phyloP scores from a whole-genome alignment of 2,888 invertebrate species.

The Pandemis cinnamomeana region DNA sequence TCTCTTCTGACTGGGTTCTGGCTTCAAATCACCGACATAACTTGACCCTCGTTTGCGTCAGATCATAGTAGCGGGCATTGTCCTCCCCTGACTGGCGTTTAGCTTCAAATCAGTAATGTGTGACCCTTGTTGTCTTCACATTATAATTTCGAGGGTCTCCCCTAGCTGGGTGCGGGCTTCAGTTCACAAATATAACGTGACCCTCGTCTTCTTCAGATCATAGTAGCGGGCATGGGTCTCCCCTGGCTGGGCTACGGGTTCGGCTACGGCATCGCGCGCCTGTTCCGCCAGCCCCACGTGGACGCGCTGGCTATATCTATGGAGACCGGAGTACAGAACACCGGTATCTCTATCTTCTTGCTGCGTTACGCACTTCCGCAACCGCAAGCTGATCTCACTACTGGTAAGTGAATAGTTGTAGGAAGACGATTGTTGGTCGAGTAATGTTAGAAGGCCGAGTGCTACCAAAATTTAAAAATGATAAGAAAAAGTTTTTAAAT shows the following conservation, averaged over 20 bases:
- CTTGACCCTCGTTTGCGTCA: too few relatives aligned
- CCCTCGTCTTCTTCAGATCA: constrained; percentile 84
- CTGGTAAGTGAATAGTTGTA: constrained; percentile 80
- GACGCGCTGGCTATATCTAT: constrained; percentile 95
- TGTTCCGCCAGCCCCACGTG: constrained; percentile 85
- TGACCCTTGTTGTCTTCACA: too few relatives aligned
- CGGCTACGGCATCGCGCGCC: constrained; percentile 87
- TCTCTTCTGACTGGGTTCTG: background rate
- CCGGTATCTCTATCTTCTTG: constrained; percentile 95
- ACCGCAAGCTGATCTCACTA: constrained; percentile 95
- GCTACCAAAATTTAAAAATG: too few relatives aligned
- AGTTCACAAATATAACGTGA: background rate
- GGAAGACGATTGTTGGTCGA: too few relatives aligned
- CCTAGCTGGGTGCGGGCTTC: too few relatives aligned
- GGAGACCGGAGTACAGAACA: constrained; percentile 97
- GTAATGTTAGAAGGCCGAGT: too few relatives aligned
- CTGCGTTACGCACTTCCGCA: constrained; percentile 91
- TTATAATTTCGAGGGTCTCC: too few relatives aligned
- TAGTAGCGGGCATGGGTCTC: constrained; percentile 90
- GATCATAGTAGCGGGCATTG: too few relatives aligned
- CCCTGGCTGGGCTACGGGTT: constrained; percentile 92
- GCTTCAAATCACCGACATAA: too few relatives aligned
- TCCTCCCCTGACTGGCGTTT: too few relatives aligned
- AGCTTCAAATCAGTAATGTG: too few relatives aligned
- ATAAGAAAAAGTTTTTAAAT: too few relatives aligned